Conservation (phyloP, 1,140 invertebrate genomes). For the Drosophila pandora region DNA sequence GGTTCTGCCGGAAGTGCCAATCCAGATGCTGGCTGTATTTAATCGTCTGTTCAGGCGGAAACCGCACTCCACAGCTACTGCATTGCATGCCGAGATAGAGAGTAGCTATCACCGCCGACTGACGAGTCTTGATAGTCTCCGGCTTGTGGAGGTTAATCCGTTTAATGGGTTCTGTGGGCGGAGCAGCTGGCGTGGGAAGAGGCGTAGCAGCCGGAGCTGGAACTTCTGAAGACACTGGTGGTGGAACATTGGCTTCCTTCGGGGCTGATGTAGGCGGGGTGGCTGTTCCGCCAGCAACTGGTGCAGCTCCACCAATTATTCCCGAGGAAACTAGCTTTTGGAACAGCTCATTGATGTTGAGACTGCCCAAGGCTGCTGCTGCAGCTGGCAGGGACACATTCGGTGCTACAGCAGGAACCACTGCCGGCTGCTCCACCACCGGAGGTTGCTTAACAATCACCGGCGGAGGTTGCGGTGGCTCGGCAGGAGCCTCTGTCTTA, state of each 20-base stretch:
- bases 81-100: constrained; percentile 97
- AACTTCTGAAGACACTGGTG: constrained; percentile 4
- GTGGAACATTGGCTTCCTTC: constrained; percentile 11
- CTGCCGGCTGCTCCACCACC: constrained; percentile 14
- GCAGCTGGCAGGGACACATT: constrained; percentile 48
- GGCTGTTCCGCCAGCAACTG: constrained; percentile 1
- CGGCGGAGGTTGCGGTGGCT: constrained; percentile 62
- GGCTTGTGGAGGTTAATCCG: constrained; percentile 88
- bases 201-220: constrained; percentile 57
- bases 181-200: constrained; percentile 51
- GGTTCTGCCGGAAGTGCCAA: constrained; percentile 98
- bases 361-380: constrained; percentile 74
- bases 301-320: constrained; percentile 86
- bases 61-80: constrained; percentile 95
- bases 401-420: constrained; percentile 16
- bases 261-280: neutral
- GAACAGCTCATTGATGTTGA: constrained; percentile 93
- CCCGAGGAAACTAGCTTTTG: constrained; percentile 93
- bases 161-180: constrained; percentile 84
- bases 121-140: constrained; percentile 90
- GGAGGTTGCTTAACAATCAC: constrained; percentile 33
- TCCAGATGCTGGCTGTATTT: constrained; percentile 96
- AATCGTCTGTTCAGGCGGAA: constrained; percentile 93
- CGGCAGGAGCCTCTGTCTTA: constrained; percentile 80
- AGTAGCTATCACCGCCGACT: constrained; percentile 87